Evolutionary conservation across 2,888 invertebrate species (phyloP), one percentile per base, ranked within the genome.

Genomic region (Ennomos fuscantarius): DNA sequence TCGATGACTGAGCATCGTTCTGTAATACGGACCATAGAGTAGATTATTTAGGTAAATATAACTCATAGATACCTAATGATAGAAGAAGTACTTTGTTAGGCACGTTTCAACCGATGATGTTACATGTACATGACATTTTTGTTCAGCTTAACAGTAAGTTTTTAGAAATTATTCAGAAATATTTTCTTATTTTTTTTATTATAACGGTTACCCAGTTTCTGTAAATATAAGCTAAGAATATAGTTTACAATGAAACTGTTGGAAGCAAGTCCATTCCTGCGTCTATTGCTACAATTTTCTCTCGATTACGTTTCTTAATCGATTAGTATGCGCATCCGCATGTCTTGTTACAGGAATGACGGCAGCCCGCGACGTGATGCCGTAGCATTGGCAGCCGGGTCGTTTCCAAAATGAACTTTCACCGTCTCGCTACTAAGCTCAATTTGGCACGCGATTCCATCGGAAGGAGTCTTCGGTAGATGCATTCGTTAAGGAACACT

Each of bases 311-410:
- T 86, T 81, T 74, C 74, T 70, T 70, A 66, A 81, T 78, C 66
- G 70, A 84, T 91, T 86, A 65, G 81, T 86, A 91, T 91, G 87
- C 87, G 76, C 65, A 62, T 62, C 64, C 70, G 74, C 79, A 71
- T 73, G 66, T 78, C 12, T 66, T 82, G 89, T 91, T 89, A 91
- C 88, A 77, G 73, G 82, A 80, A 87, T 90, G 89, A 89, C 87
- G 86, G 79, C 84, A 88, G 76, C 79, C 60, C 60, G 62, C 70
- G 76, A 83, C 82, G 81, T 83, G 86, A 3, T 6, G 24, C 24
- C 24, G 24, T 6, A 6, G 69, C 69, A 63, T 68, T 69, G 62
- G 65, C 55, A 53, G 39, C 59, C 35, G 40, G 11, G 45, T 37
- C 1, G 35, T 6, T 51, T 43, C 24, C 8, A 78, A 72, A 72